These are phyloP conservation scores for Podabrus alpinus DNA, from an alignment of 2,888 invertebrate genomes.

Conservation along the genomic window DNA sequence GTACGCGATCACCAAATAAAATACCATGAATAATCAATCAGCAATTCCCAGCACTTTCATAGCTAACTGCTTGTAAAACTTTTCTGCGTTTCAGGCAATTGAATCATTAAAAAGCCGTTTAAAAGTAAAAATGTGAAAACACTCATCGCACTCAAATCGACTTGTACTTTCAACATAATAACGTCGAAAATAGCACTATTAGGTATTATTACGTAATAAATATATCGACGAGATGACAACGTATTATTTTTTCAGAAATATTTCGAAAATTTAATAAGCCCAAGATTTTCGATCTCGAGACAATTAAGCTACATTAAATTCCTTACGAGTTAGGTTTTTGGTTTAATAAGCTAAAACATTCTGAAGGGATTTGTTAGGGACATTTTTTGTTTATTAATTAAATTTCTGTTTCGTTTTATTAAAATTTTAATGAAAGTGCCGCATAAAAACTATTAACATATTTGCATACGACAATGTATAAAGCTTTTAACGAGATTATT, in stretches of 20 bases:
- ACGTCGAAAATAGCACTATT: too few species aligned
- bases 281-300: not conserved
- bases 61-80: conserved; percentile 33
- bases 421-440: not conserved
- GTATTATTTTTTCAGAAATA: not conserved
- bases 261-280: not conserved
- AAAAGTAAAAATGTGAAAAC: not conserved
- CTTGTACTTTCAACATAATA: not conserved
- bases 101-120: conserved; percentile 24
- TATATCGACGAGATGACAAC: not conserved
- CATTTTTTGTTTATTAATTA: not conserved
- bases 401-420: not conserved
- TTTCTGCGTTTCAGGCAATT: conserved; percentile 25
- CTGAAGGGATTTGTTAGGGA: not conserved
- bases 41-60: conserved; percentile 29
- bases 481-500: not conserved
- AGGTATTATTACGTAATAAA: too few species aligned
- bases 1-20: conserved; percentile 32
- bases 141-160: not conserved
- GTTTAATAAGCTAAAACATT: not conserved
- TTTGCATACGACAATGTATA: not conserved
- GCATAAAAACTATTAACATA: not conserved
- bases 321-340: not conserved
- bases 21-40: conserved; percentile 35
- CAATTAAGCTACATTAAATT: not conserved